Evolutionary conservation across 64 coral and sea anemone genomes (phyloP).

Genomic region (Montipora cactus): DNA sequence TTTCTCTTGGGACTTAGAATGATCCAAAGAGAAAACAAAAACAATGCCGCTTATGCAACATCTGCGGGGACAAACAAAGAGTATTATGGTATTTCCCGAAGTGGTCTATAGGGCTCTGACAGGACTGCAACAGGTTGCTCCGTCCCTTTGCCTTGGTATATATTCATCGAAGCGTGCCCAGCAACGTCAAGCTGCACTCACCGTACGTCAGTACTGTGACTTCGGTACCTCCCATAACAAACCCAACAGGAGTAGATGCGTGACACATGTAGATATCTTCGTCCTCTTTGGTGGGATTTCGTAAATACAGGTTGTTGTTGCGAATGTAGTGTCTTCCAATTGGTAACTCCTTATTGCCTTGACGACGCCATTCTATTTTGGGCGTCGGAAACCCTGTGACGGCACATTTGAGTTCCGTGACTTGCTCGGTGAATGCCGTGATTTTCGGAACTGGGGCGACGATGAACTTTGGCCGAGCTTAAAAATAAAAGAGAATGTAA

Average conservation of each 20-base stretch:
- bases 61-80: no score
- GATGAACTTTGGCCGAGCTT: conserved; percentile 43
- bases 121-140: no score
- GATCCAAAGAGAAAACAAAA: no score
- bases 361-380: conserved; percentile 38
- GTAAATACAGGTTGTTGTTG: conserved; percentile 35
- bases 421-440: conserved; percentile 32
- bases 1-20: no score
- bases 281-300: conserved; percentile 50
- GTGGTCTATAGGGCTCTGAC: no score
- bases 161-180: no score
- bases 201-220: conserved; percentile 33
- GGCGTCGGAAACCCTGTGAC: conserved; percentile 49
- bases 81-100: no score
- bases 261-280: conserved; percentile 68
- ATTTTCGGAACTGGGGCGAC: conserved; percentile 11
- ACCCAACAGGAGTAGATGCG: conserved; percentile 35
- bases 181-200: neutral
- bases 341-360: conserved; percentile 47
- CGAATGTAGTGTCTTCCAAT: conserved; percentile 38
- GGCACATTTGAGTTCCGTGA: conserved; percentile 45
- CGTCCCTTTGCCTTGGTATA: no score
- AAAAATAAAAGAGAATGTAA: neutral
- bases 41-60: no score
- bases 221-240: conserved; percentile 48